These are phyloP conservation scores for Ictidomys tridecemlineatus DNA, from an alignment of 2,113 vertebrate species.

Conservation along the genomic window DNA sequence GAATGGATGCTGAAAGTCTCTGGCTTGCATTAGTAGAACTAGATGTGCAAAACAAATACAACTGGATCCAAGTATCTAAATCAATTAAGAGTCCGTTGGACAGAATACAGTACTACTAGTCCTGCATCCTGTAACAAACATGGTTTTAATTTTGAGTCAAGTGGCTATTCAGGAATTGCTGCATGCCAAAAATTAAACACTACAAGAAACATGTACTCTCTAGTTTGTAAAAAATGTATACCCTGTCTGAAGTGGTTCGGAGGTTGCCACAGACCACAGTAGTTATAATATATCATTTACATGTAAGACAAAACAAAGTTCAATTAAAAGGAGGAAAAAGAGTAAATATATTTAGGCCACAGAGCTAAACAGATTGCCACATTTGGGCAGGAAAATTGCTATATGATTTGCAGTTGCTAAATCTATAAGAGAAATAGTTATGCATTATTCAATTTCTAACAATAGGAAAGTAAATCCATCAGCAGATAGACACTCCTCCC, in stretches of 20 bases:
- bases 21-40: conserved; percentile 42
- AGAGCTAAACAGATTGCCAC: conserved; percentile 40
- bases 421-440: conserved; percentile 51
- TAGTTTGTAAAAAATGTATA: conserved; percentile 54
- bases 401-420: conserved; percentile 50
- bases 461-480: conserved; percentile 34
- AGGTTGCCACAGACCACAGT: conserved; percentile 23
- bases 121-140: neutral
- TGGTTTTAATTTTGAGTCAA: conserved; percentile 48
- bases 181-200: conserved; percentile 5
- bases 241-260: conserved; percentile 28
- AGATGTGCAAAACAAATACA: conserved; percentile 9
- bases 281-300: conserved; percentile 56
- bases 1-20: conserved; percentile 20
- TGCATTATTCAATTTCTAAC: conserved; percentile 62
- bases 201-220: neutral
- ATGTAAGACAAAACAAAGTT: conserved; percentile 60
- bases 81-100: neutral
- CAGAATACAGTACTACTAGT: neutral
- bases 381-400: conserved; percentile 50
- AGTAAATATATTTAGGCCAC: conserved; percentile 62
- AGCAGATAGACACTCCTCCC: neutral
- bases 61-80: neutral
- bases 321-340: conserved; percentile 11
- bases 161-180: conserved; percentile 21